Evolutionary conservation across 1,140 invertebrate species (phyloP).

Genomic region (Drosophila suzukii): DNA sequence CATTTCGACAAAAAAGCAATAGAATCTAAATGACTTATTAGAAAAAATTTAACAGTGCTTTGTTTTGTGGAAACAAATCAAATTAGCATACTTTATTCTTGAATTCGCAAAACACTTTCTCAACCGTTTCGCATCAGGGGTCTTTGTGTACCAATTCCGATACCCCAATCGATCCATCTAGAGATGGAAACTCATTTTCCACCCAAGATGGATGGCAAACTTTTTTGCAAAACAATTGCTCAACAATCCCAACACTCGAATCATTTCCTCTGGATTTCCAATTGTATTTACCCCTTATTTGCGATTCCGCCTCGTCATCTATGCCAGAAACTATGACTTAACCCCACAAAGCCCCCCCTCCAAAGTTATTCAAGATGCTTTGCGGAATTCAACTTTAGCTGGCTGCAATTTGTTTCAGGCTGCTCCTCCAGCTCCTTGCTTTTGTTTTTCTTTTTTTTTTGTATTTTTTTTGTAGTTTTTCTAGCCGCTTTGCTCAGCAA

Average conservation of each 20-base stretch:
- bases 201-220: conserved; percentile 24
- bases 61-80: neutral
- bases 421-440: neutral
- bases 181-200: conserved; percentile 19
- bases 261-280: conserved; percentile 27
- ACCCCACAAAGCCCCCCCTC: neutral
- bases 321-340: conserved; percentile 16
- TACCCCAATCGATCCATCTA: conserved; percentile 6
- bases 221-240: conserved; percentile 37
- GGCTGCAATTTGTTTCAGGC: conserved; percentile 41
- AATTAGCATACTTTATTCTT: neutral
- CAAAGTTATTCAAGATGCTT: conserved; percentile 62
- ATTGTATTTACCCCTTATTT: conserved; percentile 15
- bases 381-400: conserved; percentile 45
- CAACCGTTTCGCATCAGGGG: neutral
- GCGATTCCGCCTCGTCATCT: conserved; percentile 20
- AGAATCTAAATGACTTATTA: neutral
- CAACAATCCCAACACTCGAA: conserved; percentile 25
- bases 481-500: conserved; percentile 38
- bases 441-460: neutral
- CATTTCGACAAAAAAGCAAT: neutral
- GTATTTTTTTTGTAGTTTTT: conserved; percentile 12
- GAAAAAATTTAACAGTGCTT: no score
- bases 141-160: neutral
- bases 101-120: neutral